Base-by-base conservation (phyloP, 2,888 invertebrate genomes). In the Nephrotoma flavescens region DNA sequence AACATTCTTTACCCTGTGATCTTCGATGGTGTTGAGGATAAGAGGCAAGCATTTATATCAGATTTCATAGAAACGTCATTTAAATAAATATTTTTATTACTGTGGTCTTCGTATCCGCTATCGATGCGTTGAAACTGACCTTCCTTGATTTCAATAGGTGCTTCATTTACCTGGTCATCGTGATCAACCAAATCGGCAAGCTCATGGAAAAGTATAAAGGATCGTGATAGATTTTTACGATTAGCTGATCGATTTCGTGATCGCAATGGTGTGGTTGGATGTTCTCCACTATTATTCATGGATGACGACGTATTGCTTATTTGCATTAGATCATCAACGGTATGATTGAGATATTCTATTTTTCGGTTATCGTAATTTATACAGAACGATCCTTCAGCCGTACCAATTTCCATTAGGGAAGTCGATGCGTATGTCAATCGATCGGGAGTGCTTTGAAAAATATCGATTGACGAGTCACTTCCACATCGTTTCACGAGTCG, bases 171-270 rank as follows among this genome's bases (percentile, higher is more conserved):
- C 15, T 84, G 12, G 41, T 52, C 41, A 0, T 85, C 47, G 6
- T 86, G 31, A 7, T 42, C 15, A 12, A 11, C 47, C 6, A 88
- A 88, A 4, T 89, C 89, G 57, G 89, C 88, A 41, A 88, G 88
- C 4, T 89, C 87, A 71, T 89, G 88, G 87, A 90, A 90, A 45
- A 89, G 89, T 9, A 89, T 89, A 86, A 91, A 91, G 0, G 92
- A 91, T 88, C 90, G 90, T n/a, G 92, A 91, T 1, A 91, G 88
- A 88, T 91, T 91, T 88, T 91, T 91, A 7, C 91, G 90, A 88
- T 90, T 91, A 0, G 90, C 90, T 0, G 90, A 91, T 12, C 90
- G 89, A 86, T 86, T 86, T 41, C 89, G 89, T 47, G 90, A 90
- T 9, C 90, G 88, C 5, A 90, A 89, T 7, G 92, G 91, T 0